phyloP scores from a whole-genome alignment of 2,797 vertebrate genomes.

The Aythya fuligula region DNA sequence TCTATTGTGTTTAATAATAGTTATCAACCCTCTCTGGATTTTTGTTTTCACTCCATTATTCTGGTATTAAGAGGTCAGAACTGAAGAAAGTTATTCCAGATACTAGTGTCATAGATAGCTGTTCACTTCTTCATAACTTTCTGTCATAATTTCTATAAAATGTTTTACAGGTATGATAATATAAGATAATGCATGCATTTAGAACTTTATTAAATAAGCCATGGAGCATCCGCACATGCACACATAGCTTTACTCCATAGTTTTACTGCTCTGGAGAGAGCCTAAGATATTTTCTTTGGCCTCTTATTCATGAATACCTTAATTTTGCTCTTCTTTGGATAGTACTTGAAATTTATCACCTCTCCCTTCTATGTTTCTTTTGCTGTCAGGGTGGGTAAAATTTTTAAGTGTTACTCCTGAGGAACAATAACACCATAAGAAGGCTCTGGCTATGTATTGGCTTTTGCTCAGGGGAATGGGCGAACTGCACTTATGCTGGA shows the following conservation, averaged over 20 bases:
- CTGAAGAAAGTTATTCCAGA: background rate
- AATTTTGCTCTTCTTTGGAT: background rate
- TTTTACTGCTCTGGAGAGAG: background rate
- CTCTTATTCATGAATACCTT: background rate
- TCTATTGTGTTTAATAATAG: background rate
- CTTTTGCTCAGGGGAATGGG: background rate
- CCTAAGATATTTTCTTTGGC: background rate
- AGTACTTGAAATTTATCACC: background rate
- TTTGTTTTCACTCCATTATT: background rate
- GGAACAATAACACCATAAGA: background rate
- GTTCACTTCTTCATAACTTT: background rate
- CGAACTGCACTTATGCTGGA: background rate
- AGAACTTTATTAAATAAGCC: background rate
- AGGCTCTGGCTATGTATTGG: background rate
- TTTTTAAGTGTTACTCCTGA: background rate
- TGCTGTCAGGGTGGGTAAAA: background rate
- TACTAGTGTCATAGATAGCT: background rate
- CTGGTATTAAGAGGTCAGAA: background rate
- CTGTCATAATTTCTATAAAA: background rate
- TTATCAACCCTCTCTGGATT: background rate
- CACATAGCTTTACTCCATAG: background rate
- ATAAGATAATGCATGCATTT: background rate
- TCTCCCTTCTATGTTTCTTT: background rate
- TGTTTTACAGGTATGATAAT: background rate
- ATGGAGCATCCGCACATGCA: accelerated